Percentiles rank a stretch among this genome's conserved stretches.
Evolutionary conservation across 1,140 invertebrate species (phyloP).

Genomic region (Stegodyphus mimosarum): DNA sequence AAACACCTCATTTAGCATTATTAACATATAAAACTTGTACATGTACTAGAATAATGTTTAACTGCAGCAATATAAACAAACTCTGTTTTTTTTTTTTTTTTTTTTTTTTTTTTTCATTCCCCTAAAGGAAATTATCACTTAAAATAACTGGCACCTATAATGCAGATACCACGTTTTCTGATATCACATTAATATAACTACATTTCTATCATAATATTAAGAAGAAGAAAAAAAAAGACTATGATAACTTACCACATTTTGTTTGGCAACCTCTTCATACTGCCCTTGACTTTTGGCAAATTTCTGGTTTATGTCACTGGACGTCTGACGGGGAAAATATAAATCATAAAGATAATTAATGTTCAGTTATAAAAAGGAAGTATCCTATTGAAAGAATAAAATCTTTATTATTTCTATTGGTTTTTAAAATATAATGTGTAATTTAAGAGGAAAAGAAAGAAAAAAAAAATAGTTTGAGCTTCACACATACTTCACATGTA

Average conservation of each 20-base stretch:
- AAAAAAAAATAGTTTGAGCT: background rate
- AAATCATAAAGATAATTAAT: background rate
- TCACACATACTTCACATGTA: conserved; percentile 66
- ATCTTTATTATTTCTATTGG: too few species aligned
- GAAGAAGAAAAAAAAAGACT: too few species aligned
- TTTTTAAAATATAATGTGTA: background rate
- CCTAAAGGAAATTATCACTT: too few species aligned
- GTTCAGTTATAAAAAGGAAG: background rate
- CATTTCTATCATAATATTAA: too few species aligned
- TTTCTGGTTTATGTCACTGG: conserved; percentile 69
- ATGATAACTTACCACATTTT: conserved; percentile 73
- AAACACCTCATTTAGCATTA: too few species aligned
- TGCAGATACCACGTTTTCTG: background rate
- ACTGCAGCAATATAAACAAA: too few species aligned
- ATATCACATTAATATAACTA: too few species aligned
- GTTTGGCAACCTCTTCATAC: conserved; percentile 70
- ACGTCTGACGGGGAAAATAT: conserved; percentile 1
- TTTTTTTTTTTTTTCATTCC: too few species aligned
- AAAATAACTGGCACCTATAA: background rate
- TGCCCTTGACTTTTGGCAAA: conserved; percentile 68
- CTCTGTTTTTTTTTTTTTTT: too few species aligned
- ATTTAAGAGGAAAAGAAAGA: background rate
- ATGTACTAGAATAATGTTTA: too few species aligned
- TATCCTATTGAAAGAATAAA: background rate
- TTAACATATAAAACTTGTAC: too few species aligned